Base-by-base conservation (phyloP, 2,113 vertebrate species). In the Epinephelus moara region DNA sequence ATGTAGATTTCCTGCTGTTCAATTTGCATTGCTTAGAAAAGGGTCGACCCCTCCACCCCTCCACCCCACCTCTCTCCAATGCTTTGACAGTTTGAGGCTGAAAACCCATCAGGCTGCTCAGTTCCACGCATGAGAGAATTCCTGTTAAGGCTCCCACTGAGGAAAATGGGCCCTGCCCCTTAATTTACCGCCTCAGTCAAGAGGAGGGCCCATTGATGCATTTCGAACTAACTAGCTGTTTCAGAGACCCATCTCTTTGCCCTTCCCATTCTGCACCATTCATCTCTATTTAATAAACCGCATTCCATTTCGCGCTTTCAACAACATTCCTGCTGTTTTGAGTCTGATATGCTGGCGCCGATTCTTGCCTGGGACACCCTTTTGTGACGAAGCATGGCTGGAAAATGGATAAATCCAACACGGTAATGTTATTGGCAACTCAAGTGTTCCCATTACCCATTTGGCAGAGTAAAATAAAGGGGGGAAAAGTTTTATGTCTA, bases 151-250 rank as follows among this genome's bases (percentile, higher is more conserved):
- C 78, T 85, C 74, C 75, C 73, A 80, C 82, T 70, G 90, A 92
- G 85, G 90, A 93, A 91, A 89, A 92, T 86, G 85, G 82, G 88
- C 85, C 84, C 84, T 78, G 89, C 87, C 89, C 89, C 80, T 86
- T 91, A 87, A 94, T 91, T 94, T 93, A 87, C 82, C 62, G 67
- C 82, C 83, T 57, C 67, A 90, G 85, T 86, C 88, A 70, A 86
- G 69, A 85, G 80, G 80, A 90, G 66, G 80, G 70, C 67, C 84
- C 53, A 70, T 45, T 80, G 87, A 85, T 89, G 88, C 86, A 82
- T 89, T 89, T 82, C 57, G 52, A 90, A 70, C 81, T 87, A 94
- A 91, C 89, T 85, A 88, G 77, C 77, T 86, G 30, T 76, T 76
- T 86, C 85, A 63, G 55, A 90, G 57, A 68, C 62, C 75, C 56